Percentiles rank a stretch among this genome's conserved stretches.
Evolutionary conservation across 92 coral and sea anemone genomes (phyloP).

Genomic region (Porites lobata): DNA sequence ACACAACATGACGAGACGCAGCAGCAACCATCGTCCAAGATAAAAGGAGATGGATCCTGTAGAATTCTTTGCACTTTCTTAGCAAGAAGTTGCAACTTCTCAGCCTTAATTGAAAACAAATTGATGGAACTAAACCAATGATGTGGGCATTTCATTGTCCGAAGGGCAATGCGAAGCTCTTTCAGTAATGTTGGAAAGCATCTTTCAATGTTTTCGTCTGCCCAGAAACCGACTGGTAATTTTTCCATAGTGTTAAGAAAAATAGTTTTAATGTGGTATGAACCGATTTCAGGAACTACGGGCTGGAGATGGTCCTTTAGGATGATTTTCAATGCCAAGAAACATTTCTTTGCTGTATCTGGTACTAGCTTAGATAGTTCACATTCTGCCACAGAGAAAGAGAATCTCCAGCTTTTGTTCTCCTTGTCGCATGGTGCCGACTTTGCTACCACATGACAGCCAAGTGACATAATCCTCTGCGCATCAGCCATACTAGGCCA

Average conservation of each 20-base stretch:
- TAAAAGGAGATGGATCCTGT: constrained; percentile 48
- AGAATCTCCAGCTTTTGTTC: constrained; percentile 60
- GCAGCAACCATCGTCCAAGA: constrained; percentile 62
- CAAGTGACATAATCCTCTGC: constrained; percentile 49
- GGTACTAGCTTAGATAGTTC: constrained; percentile 66
- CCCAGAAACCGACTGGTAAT: constrained; percentile 47
- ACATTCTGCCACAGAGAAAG: constrained; percentile 65
- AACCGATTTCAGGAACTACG: constrained; percentile 14
- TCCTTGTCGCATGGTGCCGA: constrained; percentile 32
- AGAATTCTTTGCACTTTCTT: constrained; percentile 35
- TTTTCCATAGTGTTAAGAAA: constrained; percentile 63
- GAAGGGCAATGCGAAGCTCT: constrained; percentile 35
- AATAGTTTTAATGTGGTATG: constrained; percentile 61
- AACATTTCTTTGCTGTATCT: constrained; percentile 64
- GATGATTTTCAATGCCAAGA: constrained; percentile 60
- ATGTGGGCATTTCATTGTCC: constrained; percentile 12
- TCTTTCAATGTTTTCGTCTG: constrained; percentile 44
- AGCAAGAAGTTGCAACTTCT: background rate
- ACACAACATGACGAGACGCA: constrained; percentile 37
- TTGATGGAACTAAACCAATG: constrained; percentile 61
- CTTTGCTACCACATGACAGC: constrained; percentile 67
- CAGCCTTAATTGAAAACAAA: constrained; percentile 23
- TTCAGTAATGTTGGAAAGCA: constrained; percentile 38
- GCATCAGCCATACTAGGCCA: constrained; percentile 65
- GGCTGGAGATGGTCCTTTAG: constrained; percentile 64